These are phyloP conservation scores for Apodemus speciosus DNA, from an alignment of 2,113 vertebrate genomes.

Conservation along the genomic window DNA sequence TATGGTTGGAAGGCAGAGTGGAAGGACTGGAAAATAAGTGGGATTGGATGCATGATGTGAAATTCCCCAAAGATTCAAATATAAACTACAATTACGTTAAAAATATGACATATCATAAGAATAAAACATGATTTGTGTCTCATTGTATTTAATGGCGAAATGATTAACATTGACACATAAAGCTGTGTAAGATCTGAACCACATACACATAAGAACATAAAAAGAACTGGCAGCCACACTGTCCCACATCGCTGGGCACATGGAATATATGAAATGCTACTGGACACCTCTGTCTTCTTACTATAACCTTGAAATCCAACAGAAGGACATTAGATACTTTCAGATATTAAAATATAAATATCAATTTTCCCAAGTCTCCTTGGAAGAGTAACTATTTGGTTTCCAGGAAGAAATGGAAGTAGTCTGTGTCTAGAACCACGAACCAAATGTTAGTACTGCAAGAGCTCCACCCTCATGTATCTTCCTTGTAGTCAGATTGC, in stretches of 20 bases:
- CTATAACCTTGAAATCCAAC: not conserved
- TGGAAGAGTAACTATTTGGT: not conserved
- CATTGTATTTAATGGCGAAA: not conserved
- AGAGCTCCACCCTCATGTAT: fast-evolving
- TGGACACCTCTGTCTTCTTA: not conserved
- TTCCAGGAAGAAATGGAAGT: not conserved
- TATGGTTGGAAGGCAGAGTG: not conserved
- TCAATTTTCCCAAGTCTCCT: not conserved
- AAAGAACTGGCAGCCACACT: not conserved
- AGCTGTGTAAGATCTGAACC: not conserved
- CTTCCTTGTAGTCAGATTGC: not conserved
- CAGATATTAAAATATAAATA: not conserved
- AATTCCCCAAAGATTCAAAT: not conserved
- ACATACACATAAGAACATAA: not conserved
- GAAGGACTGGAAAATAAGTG: not conserved
- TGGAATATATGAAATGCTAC: not conserved
- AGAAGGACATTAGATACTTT: not conserved
- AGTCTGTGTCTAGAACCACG: not conserved
- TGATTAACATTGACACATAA: not conserved
- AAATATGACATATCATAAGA: not conserved
- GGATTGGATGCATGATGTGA: not conserved
- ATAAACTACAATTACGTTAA: not conserved
- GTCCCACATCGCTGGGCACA: not conserved
- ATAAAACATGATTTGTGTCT: not conserved
- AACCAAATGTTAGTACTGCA: not conserved